Percentiles rank a stretch among this genome's conserved stretches.
Evolutionary conservation across 2,888 invertebrate genomes (phyloP).

Genomic region (Spilosoma lubricipeda): DNA sequence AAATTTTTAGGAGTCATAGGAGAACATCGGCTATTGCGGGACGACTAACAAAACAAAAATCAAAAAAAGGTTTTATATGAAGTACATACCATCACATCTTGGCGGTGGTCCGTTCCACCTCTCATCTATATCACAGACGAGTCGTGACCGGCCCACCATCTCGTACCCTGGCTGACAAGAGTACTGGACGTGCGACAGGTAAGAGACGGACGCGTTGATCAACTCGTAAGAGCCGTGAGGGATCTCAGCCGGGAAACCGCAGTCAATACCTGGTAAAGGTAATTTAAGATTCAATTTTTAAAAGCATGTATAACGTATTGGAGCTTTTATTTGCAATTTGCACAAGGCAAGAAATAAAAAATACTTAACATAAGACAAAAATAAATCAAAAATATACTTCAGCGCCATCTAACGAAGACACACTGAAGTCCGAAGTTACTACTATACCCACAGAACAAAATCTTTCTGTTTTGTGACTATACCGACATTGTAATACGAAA

Average conservation of each 20-base stretch:
- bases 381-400: too few species aligned
- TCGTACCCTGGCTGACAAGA: conserved; percentile 93
- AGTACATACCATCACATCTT: conserved; percentile 90
- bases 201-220: conserved; percentile 94
- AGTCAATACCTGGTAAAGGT: conserved; percentile 91
- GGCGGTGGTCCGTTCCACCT: conserved; percentile 98
- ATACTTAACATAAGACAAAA: too few species aligned
- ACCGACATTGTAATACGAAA: too few species aligned
- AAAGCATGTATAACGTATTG: too few species aligned
- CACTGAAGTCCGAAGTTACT: too few species aligned
- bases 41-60: neutral
- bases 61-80: neutral
- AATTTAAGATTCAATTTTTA: neutral
- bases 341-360: too few species aligned
- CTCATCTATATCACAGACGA: conserved; percentile 96
- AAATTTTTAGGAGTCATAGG: too few species aligned
- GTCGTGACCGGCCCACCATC: conserved; percentile 93
- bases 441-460: too few species aligned
- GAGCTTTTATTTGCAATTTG: too few species aligned
- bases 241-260: conserved; percentile 95
- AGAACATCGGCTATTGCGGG: too few species aligned
- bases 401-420: too few species aligned
- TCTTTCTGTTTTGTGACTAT: too few species aligned
- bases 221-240: conserved; percentile 92
- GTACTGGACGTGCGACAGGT: conserved; percentile 94